Conservation (phyloP, 1,140 invertebrate species). For the Polypedilum pembai region DNA sequence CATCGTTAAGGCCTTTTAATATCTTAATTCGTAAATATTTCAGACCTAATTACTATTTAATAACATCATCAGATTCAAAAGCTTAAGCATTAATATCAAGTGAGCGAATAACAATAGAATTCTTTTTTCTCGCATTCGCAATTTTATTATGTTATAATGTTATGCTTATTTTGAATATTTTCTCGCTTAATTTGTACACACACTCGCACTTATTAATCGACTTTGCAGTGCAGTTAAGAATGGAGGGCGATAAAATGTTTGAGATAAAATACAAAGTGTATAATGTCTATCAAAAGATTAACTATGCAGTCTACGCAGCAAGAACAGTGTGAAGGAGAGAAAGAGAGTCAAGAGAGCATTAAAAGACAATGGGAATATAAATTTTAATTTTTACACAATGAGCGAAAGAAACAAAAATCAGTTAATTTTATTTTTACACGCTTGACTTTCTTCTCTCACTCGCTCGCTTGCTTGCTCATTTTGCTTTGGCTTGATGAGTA, state of each 20-base stretch:
- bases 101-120: neutral
- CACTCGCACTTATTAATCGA: neutral
- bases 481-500: neutral
- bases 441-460: neutral
- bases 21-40: slow-evolving; percentile 23
- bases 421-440: slow-evolving; percentile 27
- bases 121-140: neutral
- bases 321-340: neutral
- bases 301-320: neutral
- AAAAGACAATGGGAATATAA: slow-evolving; percentile 21
- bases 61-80: slow-evolving; percentile 27
- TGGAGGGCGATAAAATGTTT: neutral
- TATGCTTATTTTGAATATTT: neutral
- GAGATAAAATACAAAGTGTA: slow-evolving; percentile 1
- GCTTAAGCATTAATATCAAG: neutral
- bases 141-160: neutral
- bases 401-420: neutral
- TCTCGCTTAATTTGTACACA: slow-evolving; percentile 17
- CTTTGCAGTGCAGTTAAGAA: neutral
- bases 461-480: no score
- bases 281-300: slow-evolving; percentile 27
- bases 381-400: slow-evolving; percentile 27
- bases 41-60: slow-evolving; percentile 26
- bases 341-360: neutral
- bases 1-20: slow-evolving; percentile 19